Conservation (phyloP, 2,888 invertebrate genomes). For the Euplexia lucipara region DNA sequence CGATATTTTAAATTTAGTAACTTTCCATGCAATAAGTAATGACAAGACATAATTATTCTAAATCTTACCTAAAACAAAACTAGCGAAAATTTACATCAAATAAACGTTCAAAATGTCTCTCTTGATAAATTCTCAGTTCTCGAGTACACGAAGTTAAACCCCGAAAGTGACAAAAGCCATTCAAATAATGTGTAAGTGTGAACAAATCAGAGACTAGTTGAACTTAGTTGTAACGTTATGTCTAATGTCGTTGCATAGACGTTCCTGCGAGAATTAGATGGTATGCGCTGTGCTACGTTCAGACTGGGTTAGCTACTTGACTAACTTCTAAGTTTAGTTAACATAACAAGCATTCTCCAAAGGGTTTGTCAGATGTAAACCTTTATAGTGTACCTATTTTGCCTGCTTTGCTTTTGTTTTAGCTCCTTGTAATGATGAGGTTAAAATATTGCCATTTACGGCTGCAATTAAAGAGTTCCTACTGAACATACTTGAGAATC, state of each 20-base stretch:
- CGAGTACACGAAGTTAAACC: conserved; percentile 27
- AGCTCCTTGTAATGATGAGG: too few relatives aligned
- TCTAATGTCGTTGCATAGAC: conserved; percentile 67
- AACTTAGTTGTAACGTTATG: conserved; percentile 73
- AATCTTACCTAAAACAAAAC: too few relatives aligned
- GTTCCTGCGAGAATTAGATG: conserved; percentile 77
- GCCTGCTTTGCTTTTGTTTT: too few relatives aligned
- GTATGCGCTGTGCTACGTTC: conserved; percentile 69
- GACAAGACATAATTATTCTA: background rate
- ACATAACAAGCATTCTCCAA: too few relatives aligned
- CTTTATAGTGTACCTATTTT: too few relatives aligned
- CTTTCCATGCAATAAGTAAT: too few relatives aligned
- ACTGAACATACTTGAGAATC: too few relatives aligned
- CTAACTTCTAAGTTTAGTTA: too few relatives aligned
- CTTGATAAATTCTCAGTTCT: background rate
- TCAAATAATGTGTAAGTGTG: conserved; percentile 64
- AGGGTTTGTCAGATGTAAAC: too few relatives aligned
- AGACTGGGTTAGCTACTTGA: conserved; percentile 25
- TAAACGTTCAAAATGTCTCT: background rate
- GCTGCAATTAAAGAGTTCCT: too few relatives aligned
- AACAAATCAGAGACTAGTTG: conserved; percentile 77
- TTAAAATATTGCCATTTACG: too few relatives aligned
- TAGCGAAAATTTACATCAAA: background rate
- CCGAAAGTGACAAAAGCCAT: conserved; percentile 43
- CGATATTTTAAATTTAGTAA: too few relatives aligned